Conservation (phyloP, 1,140 invertebrate genomes). For the Potamilus streckersoni region DNA sequence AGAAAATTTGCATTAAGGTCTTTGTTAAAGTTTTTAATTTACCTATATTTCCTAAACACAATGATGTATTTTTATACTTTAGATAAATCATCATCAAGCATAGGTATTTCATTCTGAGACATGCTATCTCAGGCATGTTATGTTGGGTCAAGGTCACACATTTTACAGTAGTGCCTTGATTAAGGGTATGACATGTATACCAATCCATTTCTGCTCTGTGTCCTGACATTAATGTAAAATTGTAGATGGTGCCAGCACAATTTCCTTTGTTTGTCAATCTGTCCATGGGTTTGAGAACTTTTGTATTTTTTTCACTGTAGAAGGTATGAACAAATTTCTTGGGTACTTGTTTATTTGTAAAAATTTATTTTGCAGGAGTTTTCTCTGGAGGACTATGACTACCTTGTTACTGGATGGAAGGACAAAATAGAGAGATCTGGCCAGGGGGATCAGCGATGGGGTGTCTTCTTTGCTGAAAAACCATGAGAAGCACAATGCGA, state of each 20-base stretch:
- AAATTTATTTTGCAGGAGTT: constrained; percentile 50
- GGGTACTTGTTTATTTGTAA: not conserved
- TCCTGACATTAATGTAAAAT: not conserved
- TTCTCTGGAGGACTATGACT: constrained; percentile 66
- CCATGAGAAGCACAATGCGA: constrained; percentile 22
- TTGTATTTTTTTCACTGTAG: not conserved
- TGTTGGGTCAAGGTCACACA: too few relatives aligned
- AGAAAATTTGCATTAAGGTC: too few relatives aligned
- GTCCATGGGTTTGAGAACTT: not conserved
- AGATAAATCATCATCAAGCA: too few relatives aligned
- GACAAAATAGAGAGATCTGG: constrained; percentile 69
- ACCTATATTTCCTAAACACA: too few relatives aligned
- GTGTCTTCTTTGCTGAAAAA: constrained; percentile 69
- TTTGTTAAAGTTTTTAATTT: too few relatives aligned
- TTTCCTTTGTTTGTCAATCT: not conserved
- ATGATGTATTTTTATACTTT: too few relatives aligned
- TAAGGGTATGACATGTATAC: too few relatives aligned
- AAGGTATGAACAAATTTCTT: not conserved
- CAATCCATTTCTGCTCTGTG: too few relatives aligned
- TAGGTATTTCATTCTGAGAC: too few relatives aligned
- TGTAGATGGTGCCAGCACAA: not conserved
- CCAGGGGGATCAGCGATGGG: constrained; percentile 72
- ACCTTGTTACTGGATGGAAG: constrained; percentile 72
- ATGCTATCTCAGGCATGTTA: too few relatives aligned
- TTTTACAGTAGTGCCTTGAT: too few relatives aligned